Base-by-base conservation (phyloP, 2,797 vertebrate genomes). In the Nannoperca obscura region DNA sequence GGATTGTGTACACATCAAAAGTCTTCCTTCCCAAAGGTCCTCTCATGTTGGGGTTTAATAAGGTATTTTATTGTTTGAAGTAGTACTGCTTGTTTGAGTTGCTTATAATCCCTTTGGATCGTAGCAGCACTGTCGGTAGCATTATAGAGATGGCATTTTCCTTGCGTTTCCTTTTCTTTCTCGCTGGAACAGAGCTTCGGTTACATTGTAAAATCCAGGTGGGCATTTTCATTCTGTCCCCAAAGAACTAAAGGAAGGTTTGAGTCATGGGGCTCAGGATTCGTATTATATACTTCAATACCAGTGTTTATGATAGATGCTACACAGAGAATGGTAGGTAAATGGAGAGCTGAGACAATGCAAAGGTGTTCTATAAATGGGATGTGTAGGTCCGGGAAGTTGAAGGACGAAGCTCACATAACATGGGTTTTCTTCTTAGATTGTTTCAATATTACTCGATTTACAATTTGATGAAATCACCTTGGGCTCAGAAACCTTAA, bases 61-160 rank as follows among this genome's bases (percentile, higher is more conserved):
- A 93, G 93, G 90, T 93, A 86, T 92, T 91, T 90, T 89, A 93
- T 92, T 93, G 92, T 94, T 93, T 94, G 93, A 93, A 93, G 92
- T 91, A 82, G 85, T 88, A 70, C 80, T 87, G 89, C 89, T 88
- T 91, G 83, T 92, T 92, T 91, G 89, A 90, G 85, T 91, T 92
- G 90, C 86, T 87, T 92, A 88, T 91, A 89, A 92, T 94, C 90
- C 90, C 92, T 74, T 92, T 83, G 90, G 92, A 91, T 91, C n/a
- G 49, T 3, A 74, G 85, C 81, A 22, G 82, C 70, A 40, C 76
- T 82, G 88, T 87, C 63, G 81, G 75, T 76, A 78, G 82, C 73
- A 78, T 72, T 70, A 84, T 66, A 85, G 80, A 79, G 77, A 89
- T 69, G 81, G 64, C 60, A 78, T 88, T 88, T 82, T 88, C 81